Percentiles rank a stretch among this genome's conserved stretches.
These are phyloP conservation scores for Labeo catla DNA, from an alignment of 2,113 vertebrate species.

Conservation along the genomic window DNA sequence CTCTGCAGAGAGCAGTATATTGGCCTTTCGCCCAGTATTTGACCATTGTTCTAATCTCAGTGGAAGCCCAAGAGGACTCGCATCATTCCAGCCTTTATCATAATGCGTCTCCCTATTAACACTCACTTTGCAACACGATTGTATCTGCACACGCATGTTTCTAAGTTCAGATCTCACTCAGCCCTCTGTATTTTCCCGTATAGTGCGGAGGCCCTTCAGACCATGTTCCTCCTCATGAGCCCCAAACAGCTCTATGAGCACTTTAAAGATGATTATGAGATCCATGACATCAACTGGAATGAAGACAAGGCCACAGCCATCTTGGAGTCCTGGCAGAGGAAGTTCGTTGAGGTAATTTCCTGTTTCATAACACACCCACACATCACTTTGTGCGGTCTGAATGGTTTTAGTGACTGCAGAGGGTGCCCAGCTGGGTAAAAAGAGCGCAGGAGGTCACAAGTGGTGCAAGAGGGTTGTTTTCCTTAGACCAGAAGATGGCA, in stretches of 20 bases:
- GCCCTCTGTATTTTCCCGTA: constrained; percentile 38
- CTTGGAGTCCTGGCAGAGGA: constrained; percentile 96
- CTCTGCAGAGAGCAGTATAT: constrained; percentile 57
- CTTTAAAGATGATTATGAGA: constrained; percentile 97
- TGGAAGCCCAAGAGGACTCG: constrained; percentile 62
- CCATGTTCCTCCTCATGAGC: constrained; percentile 98
- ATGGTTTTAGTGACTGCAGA: neutral
- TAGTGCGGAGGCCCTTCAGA: constrained; percentile 96
- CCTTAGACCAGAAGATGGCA: constrained; percentile 56
- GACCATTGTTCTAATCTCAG: constrained; percentile 61
- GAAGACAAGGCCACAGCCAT: constrained; percentile 92
- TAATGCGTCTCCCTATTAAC: neutral
- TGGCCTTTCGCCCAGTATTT: constrained; percentile 61
- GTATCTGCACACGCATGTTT: constrained; percentile 3
- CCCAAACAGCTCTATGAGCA: constrained; percentile 96
- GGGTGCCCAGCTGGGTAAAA: neutral
- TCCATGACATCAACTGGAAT: constrained; percentile 97
- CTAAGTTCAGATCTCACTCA: neutral
- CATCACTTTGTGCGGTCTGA: neutral
- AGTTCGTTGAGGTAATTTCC: constrained; percentile 90
- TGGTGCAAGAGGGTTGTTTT: constrained; percentile 55
- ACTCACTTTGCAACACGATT: neutral
- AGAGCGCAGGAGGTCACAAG: constrained; percentile 10
- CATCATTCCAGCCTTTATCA: constrained; percentile 46
- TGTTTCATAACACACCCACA: neutral